Evolutionary conservation across 2,888 invertebrate species (phyloP), one percentile per base, ranked within the genome.

Genomic region (Acrobeloides nanus): DNA sequence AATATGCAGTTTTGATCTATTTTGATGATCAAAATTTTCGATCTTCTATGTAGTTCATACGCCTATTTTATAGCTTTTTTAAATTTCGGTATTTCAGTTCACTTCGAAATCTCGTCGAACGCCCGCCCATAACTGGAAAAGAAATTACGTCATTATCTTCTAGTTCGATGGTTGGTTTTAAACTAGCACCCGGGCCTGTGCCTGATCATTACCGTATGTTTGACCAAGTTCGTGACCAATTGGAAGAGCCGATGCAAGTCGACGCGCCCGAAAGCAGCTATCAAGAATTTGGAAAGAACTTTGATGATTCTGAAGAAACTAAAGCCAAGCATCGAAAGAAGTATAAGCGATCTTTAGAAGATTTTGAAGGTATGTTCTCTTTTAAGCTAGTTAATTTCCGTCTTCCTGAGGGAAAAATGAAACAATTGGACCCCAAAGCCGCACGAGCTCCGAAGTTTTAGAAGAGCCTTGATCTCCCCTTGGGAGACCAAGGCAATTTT

Each of bases 121-220:
- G 48, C 8, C 57, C 57, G 25, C 57, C 57, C 12, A 58, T 57
- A 24, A 54, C 40, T 24, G 50, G 50, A 17, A 37, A 43, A 29
- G 55, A 59, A 21, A 45, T 54, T 17, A 24, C 31, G 27, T 37
- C 31, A 15, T 37, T 54, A 3, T 42, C 44, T 8, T 29, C 57
- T 18, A 43, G 55, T 15, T 39, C 23, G 21, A 54, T 58, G 57
- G 38, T 41, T 29, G 55, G 55, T n/a, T 54, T 54, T 35, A 54
- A 54, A 24, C 34, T 54, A 10, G 42, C 55, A 15, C 46, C 55
- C 26, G 55, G 34, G 4, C 61, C 57, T 4, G 49, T 57, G 10
- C 61, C 61, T 5, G 61, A 57, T 21, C 38, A 41, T 12, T 61
- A 59, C 21, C 61, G 55, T n/a, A 43, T 61, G 23, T 57, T 57